Base-by-base conservation (phyloP, 2,888 invertebrate genomes). In the Chalcosyrphus nemorum region DNA sequence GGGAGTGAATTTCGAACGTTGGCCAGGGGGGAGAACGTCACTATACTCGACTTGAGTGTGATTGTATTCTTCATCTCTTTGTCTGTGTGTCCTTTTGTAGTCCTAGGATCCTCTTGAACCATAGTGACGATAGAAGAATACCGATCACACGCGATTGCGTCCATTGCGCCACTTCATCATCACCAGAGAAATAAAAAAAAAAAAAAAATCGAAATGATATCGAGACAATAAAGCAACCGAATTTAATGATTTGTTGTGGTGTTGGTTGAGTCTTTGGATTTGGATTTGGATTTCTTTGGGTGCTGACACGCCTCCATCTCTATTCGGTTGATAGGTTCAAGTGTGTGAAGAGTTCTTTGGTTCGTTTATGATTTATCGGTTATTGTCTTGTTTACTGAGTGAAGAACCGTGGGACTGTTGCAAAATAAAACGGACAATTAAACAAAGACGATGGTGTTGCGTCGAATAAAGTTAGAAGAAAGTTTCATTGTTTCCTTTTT, bases 181-280 rank as follows among this genome's bases (percentile, higher is more conserved):
- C 29, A 47, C n/a, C n/a, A n/a, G n/a, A n/a, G n/a, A n/a, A n/a
- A n/a, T n/a, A n/a, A n/a, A n/a, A n/a, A n/a, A n/a, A n/a, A n/a
- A n/a, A n/a, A n/a, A n/a, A 11, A 27, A 56, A 65, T 81, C 54
- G 75, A 70, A 84, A 84, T 84, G 78, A 74, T 84, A 78, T 78
- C 84, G 78, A 52, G 68, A 84, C 84, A 84, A 84, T 78, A 68
- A 75, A 74, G 74, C 78, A 80, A 70, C 78, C 63, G 78, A 78
- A 74, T 74, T 72, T 74, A 75, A 84, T 84, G 84, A 78, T 84
- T 84, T 84, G 84, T 84, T 78, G 68, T 78, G 61, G 72, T 68
- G 71, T 66, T 78, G 72, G 68, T 72, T 68, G 66, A 61, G 61
- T 66, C 50, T 63, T 74, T 78, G 43, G 72, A 65, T 82, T 68